These are phyloP conservation scores for Nasonia longicornis DNA, from an alignment of 1,140 invertebrate species.

Conservation along the genomic window DNA sequence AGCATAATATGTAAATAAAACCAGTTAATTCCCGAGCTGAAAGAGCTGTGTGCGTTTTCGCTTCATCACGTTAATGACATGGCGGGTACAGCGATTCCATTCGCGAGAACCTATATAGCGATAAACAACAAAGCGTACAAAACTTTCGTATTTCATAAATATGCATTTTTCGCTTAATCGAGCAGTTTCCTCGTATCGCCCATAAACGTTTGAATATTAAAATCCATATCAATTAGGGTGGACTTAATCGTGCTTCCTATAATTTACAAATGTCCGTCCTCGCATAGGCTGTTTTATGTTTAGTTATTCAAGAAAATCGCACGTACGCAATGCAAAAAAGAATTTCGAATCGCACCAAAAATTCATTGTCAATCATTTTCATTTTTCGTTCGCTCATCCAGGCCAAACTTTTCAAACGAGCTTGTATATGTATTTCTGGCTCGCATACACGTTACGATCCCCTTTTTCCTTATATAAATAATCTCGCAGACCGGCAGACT, in stretches of 20 bases:
- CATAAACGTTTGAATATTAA: too few relatives aligned
- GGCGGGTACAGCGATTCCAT: slow-evolving; percentile 9
- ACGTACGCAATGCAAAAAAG: too few relatives aligned
- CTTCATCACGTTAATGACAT: slow-evolving; percentile 32
- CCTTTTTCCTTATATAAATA: neutral
- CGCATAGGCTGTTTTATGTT: too few relatives aligned
- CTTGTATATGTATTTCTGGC: too few relatives aligned
- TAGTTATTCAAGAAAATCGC: too few relatives aligned
- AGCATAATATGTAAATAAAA: slow-evolving; percentile 46
- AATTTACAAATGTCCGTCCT: too few relatives aligned
- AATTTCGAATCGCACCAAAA: too few relatives aligned
- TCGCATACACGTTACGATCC: neutral
- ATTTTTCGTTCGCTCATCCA: too few relatives aligned
- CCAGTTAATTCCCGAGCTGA: slow-evolving; percentile 36
- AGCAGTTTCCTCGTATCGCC: neutral
- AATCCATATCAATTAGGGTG: too few relatives aligned
- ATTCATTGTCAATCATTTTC: too few relatives aligned
- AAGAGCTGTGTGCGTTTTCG: slow-evolving; percentile 15
- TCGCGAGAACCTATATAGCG: neutral
- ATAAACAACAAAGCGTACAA: slow-evolving; percentile 9
- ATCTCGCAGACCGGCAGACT: neutral
- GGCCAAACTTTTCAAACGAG: too few relatives aligned
- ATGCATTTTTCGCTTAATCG: slow-evolving; percentile 30
- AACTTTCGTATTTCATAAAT: slow-evolving; percentile 14
- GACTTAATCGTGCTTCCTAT: too few relatives aligned